These are phyloP conservation scores for Amaurobius ferox DNA, from an alignment of 2,888 invertebrate species.

Conservation along the genomic window DNA sequence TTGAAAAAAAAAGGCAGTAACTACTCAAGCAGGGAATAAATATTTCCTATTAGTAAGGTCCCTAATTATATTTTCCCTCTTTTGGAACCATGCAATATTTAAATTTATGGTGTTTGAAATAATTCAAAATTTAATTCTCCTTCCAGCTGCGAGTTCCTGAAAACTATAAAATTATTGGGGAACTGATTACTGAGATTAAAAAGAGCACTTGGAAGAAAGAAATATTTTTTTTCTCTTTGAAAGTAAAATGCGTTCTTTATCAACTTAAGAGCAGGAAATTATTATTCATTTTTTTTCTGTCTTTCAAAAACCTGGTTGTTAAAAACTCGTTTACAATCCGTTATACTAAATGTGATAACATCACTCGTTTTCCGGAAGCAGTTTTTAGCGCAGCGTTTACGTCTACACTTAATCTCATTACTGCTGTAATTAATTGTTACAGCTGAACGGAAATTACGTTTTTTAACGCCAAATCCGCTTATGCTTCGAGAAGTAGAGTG, in stretches of 20 bases:
- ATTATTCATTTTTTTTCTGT: background rate
- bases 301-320: background rate
- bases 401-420: conserved; percentile 11
- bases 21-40: no score
- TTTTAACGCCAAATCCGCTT: conserved; percentile 16
- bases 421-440: conserved; percentile 17
- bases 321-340: conserved; percentile 5
- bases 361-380: background rate
- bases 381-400: background rate
- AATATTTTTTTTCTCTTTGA: background rate
- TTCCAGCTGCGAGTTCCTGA: background rate
- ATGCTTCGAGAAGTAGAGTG: background rate
- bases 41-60: no score
- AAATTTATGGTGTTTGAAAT: background rate
- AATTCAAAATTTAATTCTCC: background rate
- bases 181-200: conserved; percentile 6
- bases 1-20: no score
- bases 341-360: conserved; percentile 4
- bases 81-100: background rate
- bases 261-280: conserved; percentile 5
- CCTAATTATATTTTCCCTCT: background rate
- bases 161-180: background rate
- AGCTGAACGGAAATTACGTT: conserved; percentile 4
- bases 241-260: background rate
- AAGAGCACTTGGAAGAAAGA: background rate